Base-by-base conservation (phyloP, 1,140 invertebrate species). In the Meteorus sp. region DNA sequence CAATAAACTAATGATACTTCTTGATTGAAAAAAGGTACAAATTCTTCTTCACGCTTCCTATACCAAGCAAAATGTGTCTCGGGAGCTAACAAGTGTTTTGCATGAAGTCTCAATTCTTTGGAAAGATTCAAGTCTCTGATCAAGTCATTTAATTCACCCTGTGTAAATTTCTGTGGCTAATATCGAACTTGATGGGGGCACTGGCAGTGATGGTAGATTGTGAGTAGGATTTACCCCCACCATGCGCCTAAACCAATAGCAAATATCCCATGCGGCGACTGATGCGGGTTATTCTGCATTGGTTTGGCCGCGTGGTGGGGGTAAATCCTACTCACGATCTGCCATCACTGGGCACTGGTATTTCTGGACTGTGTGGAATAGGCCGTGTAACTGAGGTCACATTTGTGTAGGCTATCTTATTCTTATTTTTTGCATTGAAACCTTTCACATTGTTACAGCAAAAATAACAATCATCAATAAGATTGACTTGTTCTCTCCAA, bases 41-140 rank as follows among this genome's bases (percentile, higher is more conserved):
- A 62, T 20, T 27, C 19, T 51, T 56, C 25, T 51, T 62, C 47
- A 51, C 61, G n/a, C 25, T 50, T 44, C 25, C 61, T 29, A 31
- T 58, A 55, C 41, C 31, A 47, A 2, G 31, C 50, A 15, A 62
- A 47, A 23, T 48, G 43, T 33, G 56, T 54, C 6, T 22, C 22
- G 15, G 15, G 27, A 2, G 41, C 50, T 19, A 62, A 44, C 15
- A 57, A 15, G 9, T 58, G 51, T 62, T 61, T 64, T 31, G 48
- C 56, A 39, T 62, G 68, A 50, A 74, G 59, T 41, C 69, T 60
- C 33, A 67, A 64, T 64, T 54, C 43, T 66, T 71, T 73, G 45
- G 69, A 60, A 50, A 73, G 47, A 59, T 68, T 67, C 61, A 74
- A 65, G 56, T 71, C 70, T 67, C 69, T 64, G 43, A 69, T 50